phyloP scores from a whole-genome alignment of 2,888 invertebrate species.

The Panorpa germanica region DNA sequence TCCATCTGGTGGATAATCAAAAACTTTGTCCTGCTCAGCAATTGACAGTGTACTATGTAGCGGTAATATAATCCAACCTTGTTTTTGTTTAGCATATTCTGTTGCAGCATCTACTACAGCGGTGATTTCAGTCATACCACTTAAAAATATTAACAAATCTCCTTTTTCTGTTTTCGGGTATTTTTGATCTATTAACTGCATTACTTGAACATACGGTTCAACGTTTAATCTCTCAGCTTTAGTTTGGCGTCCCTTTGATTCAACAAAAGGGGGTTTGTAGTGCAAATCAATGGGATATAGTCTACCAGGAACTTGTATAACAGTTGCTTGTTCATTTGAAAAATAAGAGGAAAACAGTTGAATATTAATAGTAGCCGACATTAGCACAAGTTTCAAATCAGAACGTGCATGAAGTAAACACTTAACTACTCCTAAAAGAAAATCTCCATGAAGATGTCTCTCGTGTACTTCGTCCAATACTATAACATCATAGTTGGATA shows the following conservation, averaged over 20 bases:
- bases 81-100: conserved; percentile 56
- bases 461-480: conserved; percentile 97
- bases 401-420: conserved; percentile 65
- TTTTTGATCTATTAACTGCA: conserved; percentile 83
- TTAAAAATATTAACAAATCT: conserved; percentile 86
- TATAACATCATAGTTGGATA: conserved; percentile 77
- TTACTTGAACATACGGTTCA: conserved; percentile 77
- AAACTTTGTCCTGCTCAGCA: conserved; percentile 92
- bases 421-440: conserved; percentile 83
- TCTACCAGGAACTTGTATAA: conserved; percentile 88
- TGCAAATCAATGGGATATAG: conserved; percentile 81
- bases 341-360: conserved; percentile 87
- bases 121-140: conserved; percentile 85
- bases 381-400: conserved; percentile 79
- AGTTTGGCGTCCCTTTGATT: conserved; percentile 26
- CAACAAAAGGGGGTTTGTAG: conserved; percentile 50
- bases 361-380: conserved; percentile 98
- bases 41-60: conserved; percentile 85
- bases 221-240: conserved; percentile 70
- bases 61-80: conserved; percentile 82
- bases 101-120: conserved; percentile 70
- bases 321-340: conserved; percentile 52
- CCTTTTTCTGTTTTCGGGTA: conserved; percentile 73
- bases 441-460: conserved; percentile 86
- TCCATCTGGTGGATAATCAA: conserved; percentile 88